A percentile compares a stretch with the other conserved stretches of the same genome.
Evolutionary conservation across 2,888 invertebrate species (phyloP).

Genomic region (Melipona beecheii): DNA sequence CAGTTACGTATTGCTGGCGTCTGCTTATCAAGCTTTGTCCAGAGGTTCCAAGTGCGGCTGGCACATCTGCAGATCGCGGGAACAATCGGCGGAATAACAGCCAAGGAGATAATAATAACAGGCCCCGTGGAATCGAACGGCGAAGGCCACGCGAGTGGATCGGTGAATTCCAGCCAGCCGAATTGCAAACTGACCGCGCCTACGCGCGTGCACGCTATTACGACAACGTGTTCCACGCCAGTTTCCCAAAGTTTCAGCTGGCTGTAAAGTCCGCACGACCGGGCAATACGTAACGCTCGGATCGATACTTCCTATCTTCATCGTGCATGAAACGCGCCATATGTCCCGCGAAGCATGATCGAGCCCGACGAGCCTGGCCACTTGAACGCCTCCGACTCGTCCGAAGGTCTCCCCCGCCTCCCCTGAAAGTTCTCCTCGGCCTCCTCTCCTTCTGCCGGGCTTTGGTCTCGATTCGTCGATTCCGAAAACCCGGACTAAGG

Average conservation of each 20-base stretch:
- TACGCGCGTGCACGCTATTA: slow-evolving; percentile 3
- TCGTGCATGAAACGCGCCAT: slow-evolving; percentile 40
- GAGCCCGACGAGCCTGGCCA: slow-evolving; percentile 29
- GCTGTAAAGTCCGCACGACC: slow-evolving; percentile 19
- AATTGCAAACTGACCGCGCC: slow-evolving; percentile 4
- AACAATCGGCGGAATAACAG: slow-evolving; percentile 26
- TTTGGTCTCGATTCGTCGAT: slow-evolving; percentile 54
- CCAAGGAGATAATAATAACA: slow-evolving; percentile 8
- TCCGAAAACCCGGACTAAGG: slow-evolving; percentile 13
- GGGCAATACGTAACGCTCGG: slow-evolving; percentile 20
- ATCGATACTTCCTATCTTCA: slow-evolving; percentile 53
- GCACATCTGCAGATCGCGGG: too few species aligned
- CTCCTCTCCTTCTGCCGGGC: neutral
- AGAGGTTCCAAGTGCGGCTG: too few species aligned
- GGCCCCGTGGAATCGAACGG: neutral
- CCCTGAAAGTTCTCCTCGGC: slow-evolving; percentile 19
- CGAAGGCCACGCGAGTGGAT: neutral
- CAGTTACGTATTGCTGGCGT: too few species aligned
- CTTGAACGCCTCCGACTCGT: slow-evolving; percentile 34
- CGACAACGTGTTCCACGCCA: slow-evolving; percentile 8
- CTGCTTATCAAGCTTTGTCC: too few species aligned
- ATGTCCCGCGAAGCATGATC: slow-evolving; percentile 38
- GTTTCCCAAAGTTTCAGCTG: slow-evolving; percentile 32
- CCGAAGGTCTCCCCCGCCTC: slow-evolving; percentile 25
- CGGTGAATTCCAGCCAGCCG: slow-evolving; percentile 1